Evolutionary conservation across 2,888 invertebrate species (phyloP).

Genomic region (Macrosiphum euphorbiae): DNA sequence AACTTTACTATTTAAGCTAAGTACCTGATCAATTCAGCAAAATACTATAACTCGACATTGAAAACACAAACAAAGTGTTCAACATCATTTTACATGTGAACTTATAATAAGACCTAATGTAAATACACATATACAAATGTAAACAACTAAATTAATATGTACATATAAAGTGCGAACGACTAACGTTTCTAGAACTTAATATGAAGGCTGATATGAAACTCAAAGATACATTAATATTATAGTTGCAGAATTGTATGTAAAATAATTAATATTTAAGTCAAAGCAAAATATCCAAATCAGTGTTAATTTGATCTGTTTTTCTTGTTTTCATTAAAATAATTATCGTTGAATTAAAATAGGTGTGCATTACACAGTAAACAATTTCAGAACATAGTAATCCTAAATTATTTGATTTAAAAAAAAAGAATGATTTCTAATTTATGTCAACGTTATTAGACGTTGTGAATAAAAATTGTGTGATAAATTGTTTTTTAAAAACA

Average conservation of each 20-base stretch:
- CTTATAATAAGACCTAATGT: not conserved
- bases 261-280: not conserved
- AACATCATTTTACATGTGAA: not conserved
- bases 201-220: not conserved
- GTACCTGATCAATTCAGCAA: constrained; percentile 18
- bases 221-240: not conserved
- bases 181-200: not conserved
- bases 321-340: not conserved
- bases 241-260: not conserved
- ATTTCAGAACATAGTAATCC: not conserved
- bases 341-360: not conserved
- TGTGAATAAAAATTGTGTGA: not conserved
- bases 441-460: not conserved
- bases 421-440: not conserved
- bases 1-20: not conserved
- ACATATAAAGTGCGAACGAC: not conserved
- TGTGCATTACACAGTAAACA: not conserved
- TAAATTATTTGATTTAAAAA: not conserved
- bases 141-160: constrained; percentile 8
- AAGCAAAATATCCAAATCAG: not conserved
- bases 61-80: constrained; percentile 16
- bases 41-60: not conserved
- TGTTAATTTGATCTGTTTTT: not conserved
- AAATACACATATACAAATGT: not conserved
- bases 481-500: not conserved